These are phyloP conservation scores for Actenoides hombroni DNA, from an alignment of 2,113 vertebrate species.

Conservation along the genomic window DNA sequence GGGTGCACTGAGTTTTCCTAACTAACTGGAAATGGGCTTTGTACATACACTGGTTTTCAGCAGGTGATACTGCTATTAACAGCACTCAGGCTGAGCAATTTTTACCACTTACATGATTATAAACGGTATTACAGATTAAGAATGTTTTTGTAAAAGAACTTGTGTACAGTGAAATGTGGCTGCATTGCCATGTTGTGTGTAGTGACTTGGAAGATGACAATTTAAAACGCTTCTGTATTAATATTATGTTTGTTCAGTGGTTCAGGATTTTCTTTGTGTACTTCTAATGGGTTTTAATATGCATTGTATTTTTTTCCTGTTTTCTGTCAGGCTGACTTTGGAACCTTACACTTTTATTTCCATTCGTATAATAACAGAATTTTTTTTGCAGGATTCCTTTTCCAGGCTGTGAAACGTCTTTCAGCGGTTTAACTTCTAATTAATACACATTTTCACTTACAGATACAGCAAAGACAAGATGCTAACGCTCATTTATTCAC, in stretches of 20 bases:
- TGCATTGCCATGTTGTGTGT: neutral
- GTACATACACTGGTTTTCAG: neutral
- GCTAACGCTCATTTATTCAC: neutral
- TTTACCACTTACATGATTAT: neutral
- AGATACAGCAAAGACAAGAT: conserved; percentile 22
- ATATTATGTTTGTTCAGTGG: neutral
- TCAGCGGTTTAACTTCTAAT: neutral
- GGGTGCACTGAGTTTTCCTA: conserved; percentile 5
- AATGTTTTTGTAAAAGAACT: neutral
- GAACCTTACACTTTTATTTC: neutral
- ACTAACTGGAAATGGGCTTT: conserved; percentile 12
- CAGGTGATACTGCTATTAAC: neutral
- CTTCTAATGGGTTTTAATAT: neutral
- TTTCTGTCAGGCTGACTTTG: neutral
- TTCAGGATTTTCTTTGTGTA: neutral
- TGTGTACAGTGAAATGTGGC: neutral
- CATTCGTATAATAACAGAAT: neutral
- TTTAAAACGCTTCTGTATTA: neutral
- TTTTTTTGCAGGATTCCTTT: conserved; percentile 26
- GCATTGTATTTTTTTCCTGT: neutral
- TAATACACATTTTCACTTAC: conserved; percentile 44
- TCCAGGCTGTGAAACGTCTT: neutral
- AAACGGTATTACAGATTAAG: neutral
- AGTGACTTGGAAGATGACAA: neutral
- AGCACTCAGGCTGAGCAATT: neutral